A percentile compares a stretch with the other conserved stretches of the same genome.
These are phyloP conservation scores for Ditylenchus dipsaci DNA, from an alignment of 1,140 invertebrate genomes.

Conservation along the genomic window DNA sequence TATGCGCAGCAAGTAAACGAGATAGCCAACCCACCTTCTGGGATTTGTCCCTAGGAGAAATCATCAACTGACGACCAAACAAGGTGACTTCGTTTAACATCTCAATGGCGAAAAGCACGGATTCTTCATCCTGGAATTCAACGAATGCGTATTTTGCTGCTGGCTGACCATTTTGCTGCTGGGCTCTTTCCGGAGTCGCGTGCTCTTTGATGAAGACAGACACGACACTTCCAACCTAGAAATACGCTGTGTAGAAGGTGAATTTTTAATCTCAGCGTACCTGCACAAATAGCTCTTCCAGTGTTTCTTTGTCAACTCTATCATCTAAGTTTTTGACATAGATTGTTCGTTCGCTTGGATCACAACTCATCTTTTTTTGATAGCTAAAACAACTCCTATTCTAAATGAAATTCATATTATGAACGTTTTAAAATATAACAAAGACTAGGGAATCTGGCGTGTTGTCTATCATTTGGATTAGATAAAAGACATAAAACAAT, in stretches of 20 bases:
- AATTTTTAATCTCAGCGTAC: not conserved
- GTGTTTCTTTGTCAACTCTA: conserved; percentile 20
- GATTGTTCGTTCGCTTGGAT: conserved; percentile 16
- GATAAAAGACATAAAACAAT: too few relatives aligned
- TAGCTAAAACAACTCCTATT: too few relatives aligned
- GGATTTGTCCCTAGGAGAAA: conserved; percentile 21
- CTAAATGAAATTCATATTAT: too few relatives aligned
- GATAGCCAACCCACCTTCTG: conserved; percentile 9
- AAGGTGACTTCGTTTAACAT: conserved; percentile 31
- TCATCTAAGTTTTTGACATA: conserved; percentile 22
- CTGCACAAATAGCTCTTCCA: conserved; percentile 33
- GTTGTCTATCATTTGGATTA: too few relatives aligned
- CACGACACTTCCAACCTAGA: conserved; percentile 23
- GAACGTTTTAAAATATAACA: too few relatives aligned
- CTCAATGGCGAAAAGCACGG: conserved; percentile 32
- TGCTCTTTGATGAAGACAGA: conserved; percentile 15
- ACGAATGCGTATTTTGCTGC: conserved; percentile 22
- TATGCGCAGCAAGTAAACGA: too few relatives aligned
- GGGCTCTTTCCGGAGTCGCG: not conserved
- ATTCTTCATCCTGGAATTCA: conserved; percentile 35
- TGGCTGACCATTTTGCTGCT: not conserved
- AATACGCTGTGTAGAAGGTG: not conserved
- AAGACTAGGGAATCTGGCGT: too few relatives aligned
- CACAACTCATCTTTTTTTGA: too few relatives aligned
- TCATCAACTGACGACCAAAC: conserved; percentile 8